Evolutionary conservation across 2,888 invertebrate species (phyloP), one percentile per base, ranked within the genome.

Genomic region (Odiellus spinosus): DNA sequence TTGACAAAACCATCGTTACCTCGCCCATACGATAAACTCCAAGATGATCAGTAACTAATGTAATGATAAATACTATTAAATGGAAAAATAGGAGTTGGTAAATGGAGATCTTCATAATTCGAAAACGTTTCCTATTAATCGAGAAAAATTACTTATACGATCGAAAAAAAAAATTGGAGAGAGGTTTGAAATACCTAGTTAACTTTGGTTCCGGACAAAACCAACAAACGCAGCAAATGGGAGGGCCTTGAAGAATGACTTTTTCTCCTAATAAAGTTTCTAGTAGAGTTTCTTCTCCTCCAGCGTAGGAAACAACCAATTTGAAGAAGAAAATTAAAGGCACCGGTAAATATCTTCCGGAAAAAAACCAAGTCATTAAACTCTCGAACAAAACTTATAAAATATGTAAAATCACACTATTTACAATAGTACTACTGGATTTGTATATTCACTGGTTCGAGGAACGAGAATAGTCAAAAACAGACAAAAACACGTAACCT

Each of bases 301-400:
- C 50, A 40, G 50, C 50, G 45, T 56, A 56, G 35, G 51, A 46
- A 48, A 53, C 49, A 12, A 56, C 52, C 33, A 56, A 50, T 49
- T 52, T 54, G 51, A 54, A 56, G 42, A 55, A 56, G 42, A 55
- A 46, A 17, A 56, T 51, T 42, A 56, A 38, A 46, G 53, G 49
- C 42, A 51, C 49, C n/a, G 55, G 56, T 34, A 56, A 50, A 40
- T 52, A 56, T 14, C 50, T 50, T 18, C 14, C 38, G 19, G 10
- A n/a, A 3, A 10, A 5, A 17, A 15, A 15, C 6, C 14, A 17
- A 38, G 17, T 17, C 19, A 14, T 17, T 14, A 39, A 26, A 42
- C 11, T 35, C 21, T n/a, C 15, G 4, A 44, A 11, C 12, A 44
- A 3, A n/a, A 20, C 15, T 19, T 1, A 46, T 6, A 38, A 1